Conservation (phyloP, 2,888 invertebrate species). For the Drosophila limbata region DNA sequence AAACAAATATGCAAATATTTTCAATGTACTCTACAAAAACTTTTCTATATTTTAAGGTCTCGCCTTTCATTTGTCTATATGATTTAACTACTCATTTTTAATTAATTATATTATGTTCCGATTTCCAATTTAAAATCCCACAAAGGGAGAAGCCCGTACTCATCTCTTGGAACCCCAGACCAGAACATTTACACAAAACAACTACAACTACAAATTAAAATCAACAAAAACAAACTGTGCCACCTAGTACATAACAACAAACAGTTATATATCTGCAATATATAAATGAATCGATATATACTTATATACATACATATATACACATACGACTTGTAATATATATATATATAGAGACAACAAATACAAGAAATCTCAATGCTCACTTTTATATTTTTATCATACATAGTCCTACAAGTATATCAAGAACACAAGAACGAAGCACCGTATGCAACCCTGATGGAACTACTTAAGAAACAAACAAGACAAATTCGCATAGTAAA, state of each 20-base stretch:
- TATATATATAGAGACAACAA: conserved; percentile 48
- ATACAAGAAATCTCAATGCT: conserved; percentile 65
- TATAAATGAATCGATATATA: conserved; percentile 54
- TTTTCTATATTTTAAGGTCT: conserved; percentile 60
- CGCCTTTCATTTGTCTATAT: conserved; percentile 46
- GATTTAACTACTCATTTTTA: not conserved
- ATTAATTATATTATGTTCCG: conserved; percentile 2
- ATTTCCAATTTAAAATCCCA: not conserved
- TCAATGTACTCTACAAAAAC: conserved; percentile 31
- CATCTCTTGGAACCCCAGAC: conserved; percentile 22
- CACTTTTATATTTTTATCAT: conserved; percentile 82
- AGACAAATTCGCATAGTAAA: conserved; percentile 20
- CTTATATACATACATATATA: conserved; percentile 53
- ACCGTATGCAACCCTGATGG: conserved; percentile 70
- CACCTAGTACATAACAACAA: conserved; percentile 80
- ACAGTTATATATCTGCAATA: conserved; percentile 79
- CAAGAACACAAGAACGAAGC: conserved; percentile 59
- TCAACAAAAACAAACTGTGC: conserved; percentile 66
- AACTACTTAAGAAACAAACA: conserved; percentile 34
- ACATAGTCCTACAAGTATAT: conserved; percentile 62
- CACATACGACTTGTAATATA: conserved; percentile 64
- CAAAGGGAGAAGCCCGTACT: not conserved
- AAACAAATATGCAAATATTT: conserved; percentile 38
- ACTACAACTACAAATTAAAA: conserved; percentile 33
- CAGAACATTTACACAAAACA: conserved; percentile 54